Conservation (phyloP, 2,797 vertebrate species). For the Enteromius fasciolatus region DNA sequence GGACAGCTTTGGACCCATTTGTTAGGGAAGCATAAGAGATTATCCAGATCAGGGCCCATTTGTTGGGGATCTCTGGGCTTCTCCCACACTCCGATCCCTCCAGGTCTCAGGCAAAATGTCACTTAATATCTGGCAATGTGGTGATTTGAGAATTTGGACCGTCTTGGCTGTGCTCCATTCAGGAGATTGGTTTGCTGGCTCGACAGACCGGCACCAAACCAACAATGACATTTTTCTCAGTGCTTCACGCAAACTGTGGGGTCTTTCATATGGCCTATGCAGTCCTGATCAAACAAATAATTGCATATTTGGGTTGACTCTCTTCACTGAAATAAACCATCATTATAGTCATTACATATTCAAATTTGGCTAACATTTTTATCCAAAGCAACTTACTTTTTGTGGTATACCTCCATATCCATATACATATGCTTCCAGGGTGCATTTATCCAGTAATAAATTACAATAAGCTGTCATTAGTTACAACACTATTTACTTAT, state of each 20-base stretch:
- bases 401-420: no score
- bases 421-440: no score
- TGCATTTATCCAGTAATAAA: background rate
- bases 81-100: constrained; percentile 30
- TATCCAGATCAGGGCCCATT: constrained; percentile 59
- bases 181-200: constrained; percentile 35
- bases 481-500: background rate
- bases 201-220: constrained; percentile 17
- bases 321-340: background rate
- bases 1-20: constrained; percentile 59
- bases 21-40: constrained; percentile 54
- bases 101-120: constrained; percentile 55
- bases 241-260: constrained; percentile 22
- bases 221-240: constrained; percentile 50
- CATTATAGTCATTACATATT: background rate
- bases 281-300: constrained; percentile 37
- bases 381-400: background rate
- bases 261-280: background rate
- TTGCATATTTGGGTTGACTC: constrained; percentile 6
- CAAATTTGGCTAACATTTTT: background rate
- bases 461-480: background rate
- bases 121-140: constrained; percentile 53
- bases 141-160: constrained; percentile 46
- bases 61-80: constrained; percentile 48
- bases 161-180: constrained; percentile 29